Evolutionary conservation across 2,797 vertebrate species (phyloP), one percentile per base, ranked within the genome.

Genomic region (Pterois miles): DNA sequence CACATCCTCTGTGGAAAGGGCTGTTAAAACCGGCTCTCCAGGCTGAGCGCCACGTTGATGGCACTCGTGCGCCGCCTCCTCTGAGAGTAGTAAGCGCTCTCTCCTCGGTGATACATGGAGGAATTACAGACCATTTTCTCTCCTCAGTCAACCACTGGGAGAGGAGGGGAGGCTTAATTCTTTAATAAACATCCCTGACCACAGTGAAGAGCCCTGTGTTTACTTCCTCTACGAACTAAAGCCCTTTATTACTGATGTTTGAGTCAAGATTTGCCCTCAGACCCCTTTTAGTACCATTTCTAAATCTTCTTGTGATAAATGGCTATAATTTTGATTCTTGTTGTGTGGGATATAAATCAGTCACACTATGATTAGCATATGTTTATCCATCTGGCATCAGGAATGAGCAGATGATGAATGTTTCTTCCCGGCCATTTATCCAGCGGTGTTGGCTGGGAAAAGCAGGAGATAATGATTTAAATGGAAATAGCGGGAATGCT

Each of bases 11-110:
- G 62, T 60, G 54, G 40, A 85, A 75, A 74, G 56, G 71, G 58
- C 38, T 63, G 69, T 74, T 86, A 74, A 66, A 83, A 66, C 36
- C 59, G 46, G 64, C 62, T 80, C 74, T 71, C 43, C 75, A 73
- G 65, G 59, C 59, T 70, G 22, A 76, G 80, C 2, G 6, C 18
- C 46, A 71, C 60, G 8, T 40, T 65, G 69, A 71, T 78, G 83
- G 34, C 36, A 65, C 64, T 65, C 5, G 11, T 74, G 23, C 3
- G 0, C 62, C 8, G 22, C 20, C 22, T 78, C 80, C 62, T 82
- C 48, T 60, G 65, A 83, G 77, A 78, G 69, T 12, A 50, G 73
- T 53, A 70, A 79, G 27, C 31, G 1, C 65, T 81, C 65, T 81
- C 18, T 57, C 38, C 46, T 62, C 34, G 4, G 25, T 29, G 43